A percentile compares a stretch with the other conserved stretches of the same genome.
phyloP scores from a whole-genome alignment of 2,797 vertebrate species.

The Tinamus major region DNA sequence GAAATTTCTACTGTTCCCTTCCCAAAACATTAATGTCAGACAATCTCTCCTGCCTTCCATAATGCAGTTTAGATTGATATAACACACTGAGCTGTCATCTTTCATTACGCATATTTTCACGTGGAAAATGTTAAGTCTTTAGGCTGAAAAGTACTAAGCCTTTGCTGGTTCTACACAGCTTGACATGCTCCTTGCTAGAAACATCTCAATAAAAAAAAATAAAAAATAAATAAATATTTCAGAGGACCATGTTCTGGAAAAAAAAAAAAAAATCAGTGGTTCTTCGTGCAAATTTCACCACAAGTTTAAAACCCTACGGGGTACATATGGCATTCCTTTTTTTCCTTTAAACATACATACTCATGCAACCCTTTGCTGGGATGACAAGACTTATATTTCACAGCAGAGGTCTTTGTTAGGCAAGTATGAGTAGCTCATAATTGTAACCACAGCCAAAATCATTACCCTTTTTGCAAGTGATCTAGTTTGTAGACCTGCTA shows the following conservation, averaged over 20 bases:
- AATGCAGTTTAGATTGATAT: not conserved
- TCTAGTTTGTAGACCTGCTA: not conserved
- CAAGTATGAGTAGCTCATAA: fast-evolving
- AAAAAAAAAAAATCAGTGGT: fast-evolving
- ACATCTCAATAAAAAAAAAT: not conserved
- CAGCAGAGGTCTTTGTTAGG: not conserved
- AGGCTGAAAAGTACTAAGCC: not conserved
- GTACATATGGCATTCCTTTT: not conserved
- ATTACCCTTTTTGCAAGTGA: not conserved
- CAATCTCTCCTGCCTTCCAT: not conserved
- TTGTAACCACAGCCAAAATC: not conserved
- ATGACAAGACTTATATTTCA: not conserved
- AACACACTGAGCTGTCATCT: not conserved
- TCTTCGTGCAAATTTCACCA: not conserved
- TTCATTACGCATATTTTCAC: not conserved
- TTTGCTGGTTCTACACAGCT: not conserved
- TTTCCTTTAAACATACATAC: not conserved
- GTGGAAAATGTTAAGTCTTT: not conserved
- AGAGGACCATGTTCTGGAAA: not conserved
- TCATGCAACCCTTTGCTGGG: not conserved
- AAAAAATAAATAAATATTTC: not conserved
- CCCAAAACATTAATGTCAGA: not conserved
- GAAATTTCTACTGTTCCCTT: not conserved
- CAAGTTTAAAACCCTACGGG: not conserved
- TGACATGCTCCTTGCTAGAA: not conserved